These are phyloP conservation scores for Lytechinus variegatus DNA, from an alignment of 35 echinoderm and acorn worm genomes.

Conservation along the genomic window DNA sequence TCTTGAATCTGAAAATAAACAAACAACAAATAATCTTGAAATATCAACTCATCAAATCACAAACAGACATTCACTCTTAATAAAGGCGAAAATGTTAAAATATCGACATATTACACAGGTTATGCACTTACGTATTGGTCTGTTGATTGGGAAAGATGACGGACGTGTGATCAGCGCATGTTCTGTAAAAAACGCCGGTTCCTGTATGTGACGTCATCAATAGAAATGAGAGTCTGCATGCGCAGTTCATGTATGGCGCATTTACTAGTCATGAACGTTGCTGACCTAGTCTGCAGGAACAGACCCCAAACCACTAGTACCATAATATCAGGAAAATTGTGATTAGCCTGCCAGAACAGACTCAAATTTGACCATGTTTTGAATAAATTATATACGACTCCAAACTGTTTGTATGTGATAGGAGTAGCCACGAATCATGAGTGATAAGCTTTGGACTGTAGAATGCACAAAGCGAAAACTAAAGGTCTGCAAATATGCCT, in stretches of 20 bases:
- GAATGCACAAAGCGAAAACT: too few species aligned
- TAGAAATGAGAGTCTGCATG: slow-evolving; percentile 18
- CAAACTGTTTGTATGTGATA: too few species aligned
- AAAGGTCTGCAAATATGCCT: too few species aligned
- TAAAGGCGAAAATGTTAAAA: not conserved
- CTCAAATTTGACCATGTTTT: too few species aligned
- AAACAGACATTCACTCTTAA: not conserved
- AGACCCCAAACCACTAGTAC: too few species aligned
- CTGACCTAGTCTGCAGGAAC: too few species aligned
- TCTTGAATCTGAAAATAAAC: slow-evolving; percentile 72
- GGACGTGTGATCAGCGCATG: slow-evolving; percentile 54
- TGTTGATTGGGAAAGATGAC: not conserved
- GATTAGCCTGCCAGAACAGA: too few species aligned
- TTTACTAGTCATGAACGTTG: too few species aligned
- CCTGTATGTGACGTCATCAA: slow-evolving; percentile 52
- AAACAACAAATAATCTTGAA: not conserved
- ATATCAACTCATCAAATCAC: not conserved
- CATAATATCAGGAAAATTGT: too few species aligned
- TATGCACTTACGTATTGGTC: slow-evolving; percentile 20
- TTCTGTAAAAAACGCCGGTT: slow-evolving; percentile 51
- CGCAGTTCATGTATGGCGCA: slow-evolving; percentile 27
- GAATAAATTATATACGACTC: too few species aligned
- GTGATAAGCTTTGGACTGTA: too few species aligned
- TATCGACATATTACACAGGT: not conserved
- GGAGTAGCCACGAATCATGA: too few species aligned